These are phyloP conservation scores for Troides aeacus DNA, from an alignment of 2,888 invertebrate genomes.

Conservation along the genomic window DNA sequence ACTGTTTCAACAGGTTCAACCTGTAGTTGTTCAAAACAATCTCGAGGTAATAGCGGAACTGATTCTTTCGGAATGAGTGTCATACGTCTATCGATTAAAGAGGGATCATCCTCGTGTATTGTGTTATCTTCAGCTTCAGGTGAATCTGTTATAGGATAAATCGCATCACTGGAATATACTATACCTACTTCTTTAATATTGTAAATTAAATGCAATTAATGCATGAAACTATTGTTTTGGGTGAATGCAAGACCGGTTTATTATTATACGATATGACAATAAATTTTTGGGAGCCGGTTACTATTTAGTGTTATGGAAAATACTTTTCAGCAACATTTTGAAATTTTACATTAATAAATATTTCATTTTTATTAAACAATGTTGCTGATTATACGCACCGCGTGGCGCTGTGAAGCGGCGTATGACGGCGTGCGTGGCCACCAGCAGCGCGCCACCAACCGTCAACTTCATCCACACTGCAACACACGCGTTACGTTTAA, in stretches of 20 bases:
- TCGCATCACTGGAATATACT: constrained; percentile 23
- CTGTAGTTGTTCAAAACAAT: constrained; percentile 26
- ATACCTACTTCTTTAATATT: not conserved
- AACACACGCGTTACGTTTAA: constrained; percentile 78
- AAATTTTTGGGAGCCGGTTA: constrained; percentile 3
- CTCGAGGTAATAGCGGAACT: constrained; percentile 43
- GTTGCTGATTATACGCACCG: constrained; percentile 80
- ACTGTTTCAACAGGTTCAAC: constrained; percentile 37
- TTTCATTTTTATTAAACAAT: not conserved
- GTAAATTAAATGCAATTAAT: not conserved
- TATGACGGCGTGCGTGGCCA: constrained; percentile 92
- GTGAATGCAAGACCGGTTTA: too few relatives aligned
- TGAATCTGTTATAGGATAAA: constrained; percentile 53
- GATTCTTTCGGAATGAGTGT: constrained; percentile 62
- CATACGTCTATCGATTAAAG: constrained; percentile 64
- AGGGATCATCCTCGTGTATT: constrained; percentile 58
- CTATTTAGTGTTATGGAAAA: constrained; percentile 21
- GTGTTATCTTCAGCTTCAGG: constrained; percentile 50
- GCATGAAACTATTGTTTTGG: not conserved
- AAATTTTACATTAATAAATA: not conserved
- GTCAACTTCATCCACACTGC: constrained; percentile 93
- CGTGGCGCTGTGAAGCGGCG: constrained; percentile 83
- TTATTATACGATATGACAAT: not conserved
- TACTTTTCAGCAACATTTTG: constrained; percentile 29
- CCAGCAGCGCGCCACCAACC: constrained; percentile 90